Base-by-base conservation (phyloP, 2,888 invertebrate species). In the Portevinia maculata region DNA sequence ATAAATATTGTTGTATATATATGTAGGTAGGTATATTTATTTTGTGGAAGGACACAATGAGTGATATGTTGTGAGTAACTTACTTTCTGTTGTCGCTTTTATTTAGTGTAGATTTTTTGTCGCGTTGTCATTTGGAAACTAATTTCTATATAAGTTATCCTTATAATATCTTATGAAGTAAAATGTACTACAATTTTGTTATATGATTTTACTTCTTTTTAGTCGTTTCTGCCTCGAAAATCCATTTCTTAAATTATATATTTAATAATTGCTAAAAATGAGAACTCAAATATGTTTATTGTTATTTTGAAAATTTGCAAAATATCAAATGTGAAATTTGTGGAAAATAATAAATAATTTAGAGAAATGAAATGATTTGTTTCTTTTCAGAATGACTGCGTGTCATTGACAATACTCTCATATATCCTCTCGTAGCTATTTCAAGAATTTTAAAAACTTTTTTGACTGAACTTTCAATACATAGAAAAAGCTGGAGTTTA, bases 11-110 rank as follows among this genome's bases (percentile, higher is more conserved):
- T 81, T 79, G 32, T 76, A 55, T 73, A 55, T 71, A 71, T 74
- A 70, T 71, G 48, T 64, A n/a, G n/a, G n/a, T n/a, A n/a, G n/a
- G 17, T 57, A 21, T 59, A 24, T 55, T 57, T 59, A 39, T 48
- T 48, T 75, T 65, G 46, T 73, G 79, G 79, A 84, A 84, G 84
- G 84, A 84, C 84, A 79, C 84, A 71, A 62, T 84, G 53, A 71
- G 74, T 84, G 85, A 84, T 85, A 84, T 85, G 84, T 85, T 62
- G 17, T 52, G 46, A 13, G 32, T 39, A n/a, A n/a, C n/a, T n/a
- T n/a, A n/a, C 32, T 30, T 30, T 62, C 60, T 46, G 32, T 8
- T 8, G 21, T 32, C 48, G 4, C 8, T 62, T 57, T 21, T 24
- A 30, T 44, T 37, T 34, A 55, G 41, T 48, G 6, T 13, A 24